Evolutionary conservation across 2,113 vertebrate species (phyloP).

Genomic region (Pantherophis guttatus): DNA sequence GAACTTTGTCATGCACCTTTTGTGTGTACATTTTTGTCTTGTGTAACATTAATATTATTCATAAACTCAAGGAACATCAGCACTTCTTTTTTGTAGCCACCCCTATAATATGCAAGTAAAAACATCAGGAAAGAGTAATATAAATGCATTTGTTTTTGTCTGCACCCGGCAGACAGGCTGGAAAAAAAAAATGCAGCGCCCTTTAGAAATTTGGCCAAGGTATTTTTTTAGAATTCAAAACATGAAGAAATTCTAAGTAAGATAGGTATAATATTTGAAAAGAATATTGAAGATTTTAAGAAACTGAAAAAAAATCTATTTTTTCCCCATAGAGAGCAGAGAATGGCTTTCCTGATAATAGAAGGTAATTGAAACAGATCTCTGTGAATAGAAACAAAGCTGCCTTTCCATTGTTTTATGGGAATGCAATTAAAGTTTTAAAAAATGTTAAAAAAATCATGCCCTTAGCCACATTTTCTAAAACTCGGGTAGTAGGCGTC

Average conservation of each 20-base stretch:
- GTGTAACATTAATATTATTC: neutral
- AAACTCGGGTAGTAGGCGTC: neutral
- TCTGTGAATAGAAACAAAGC: neutral
- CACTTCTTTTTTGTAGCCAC: neutral
- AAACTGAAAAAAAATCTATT: neutral
- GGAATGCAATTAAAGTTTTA: neutral
- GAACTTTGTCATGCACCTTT: neutral
- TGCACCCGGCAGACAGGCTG: neutral
- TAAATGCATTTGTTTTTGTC: neutral
- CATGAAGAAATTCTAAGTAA: neutral
- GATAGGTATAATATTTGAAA: neutral
- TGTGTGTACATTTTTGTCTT: neutral
- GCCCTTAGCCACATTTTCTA: neutral
- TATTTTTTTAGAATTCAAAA: neutral
- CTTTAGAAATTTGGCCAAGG: neutral
- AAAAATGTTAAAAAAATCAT: neutral
- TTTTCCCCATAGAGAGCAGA: neutral
- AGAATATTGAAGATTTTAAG: neutral
- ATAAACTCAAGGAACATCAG: neutral
- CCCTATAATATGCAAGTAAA: neutral
- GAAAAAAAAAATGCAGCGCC: neutral
- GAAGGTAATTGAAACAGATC: neutral
- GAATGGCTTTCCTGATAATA: neutral
- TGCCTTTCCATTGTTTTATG: neutral
- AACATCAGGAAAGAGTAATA: neutral